Conservation (phyloP, 2,888 invertebrate species). For the Pycnomerus fuliginosus region DNA sequence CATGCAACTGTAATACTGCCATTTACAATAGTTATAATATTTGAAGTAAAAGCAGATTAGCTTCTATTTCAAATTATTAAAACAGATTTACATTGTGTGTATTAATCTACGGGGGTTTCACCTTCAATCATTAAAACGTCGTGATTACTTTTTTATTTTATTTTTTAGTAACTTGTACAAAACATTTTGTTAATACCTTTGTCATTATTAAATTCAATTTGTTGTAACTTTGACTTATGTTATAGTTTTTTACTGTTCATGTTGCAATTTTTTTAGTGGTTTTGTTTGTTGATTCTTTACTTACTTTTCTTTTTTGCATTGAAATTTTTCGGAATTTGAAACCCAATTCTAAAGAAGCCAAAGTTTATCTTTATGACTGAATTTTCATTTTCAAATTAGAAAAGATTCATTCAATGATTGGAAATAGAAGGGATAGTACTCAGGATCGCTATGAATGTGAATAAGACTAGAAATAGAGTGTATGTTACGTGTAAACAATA, state of each 20-base stretch:
- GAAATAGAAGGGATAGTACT: conserved; percentile 24
- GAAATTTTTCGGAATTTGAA: conserved; percentile 9
- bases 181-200: conserved; percentile 17
- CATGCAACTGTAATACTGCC: conserved; percentile 23
- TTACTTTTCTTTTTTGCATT: conserved; percentile 19
- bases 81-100: neutral
- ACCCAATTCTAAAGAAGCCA: conserved; percentile 11
- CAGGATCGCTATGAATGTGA: conserved; percentile 44
- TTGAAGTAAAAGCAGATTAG: neutral
- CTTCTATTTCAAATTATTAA: neutral
- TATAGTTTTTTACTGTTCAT: too few relatives aligned
- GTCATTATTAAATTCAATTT: conserved; percentile 15
- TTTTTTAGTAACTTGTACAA: conserved; percentile 25
- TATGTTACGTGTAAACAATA: conserved; percentile 44
- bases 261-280: conserved; percentile 43
- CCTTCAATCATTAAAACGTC: too few relatives aligned
- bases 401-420: conserved; percentile 5
- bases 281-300: conserved; percentile 40
- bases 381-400: conserved; percentile 9
- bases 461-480: conserved; percentile 45
- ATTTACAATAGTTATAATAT: conserved; percentile 10
- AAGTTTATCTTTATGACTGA: conserved; percentile 17
- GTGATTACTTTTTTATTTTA: conserved; percentile 6
- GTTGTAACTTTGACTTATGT: conserved; percentile 23
- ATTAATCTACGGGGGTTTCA: neutral